phyloP scores from a whole-genome alignment of 37 sponge, comb jelly and placozoan species.

The Axinella damicornis region DNA sequence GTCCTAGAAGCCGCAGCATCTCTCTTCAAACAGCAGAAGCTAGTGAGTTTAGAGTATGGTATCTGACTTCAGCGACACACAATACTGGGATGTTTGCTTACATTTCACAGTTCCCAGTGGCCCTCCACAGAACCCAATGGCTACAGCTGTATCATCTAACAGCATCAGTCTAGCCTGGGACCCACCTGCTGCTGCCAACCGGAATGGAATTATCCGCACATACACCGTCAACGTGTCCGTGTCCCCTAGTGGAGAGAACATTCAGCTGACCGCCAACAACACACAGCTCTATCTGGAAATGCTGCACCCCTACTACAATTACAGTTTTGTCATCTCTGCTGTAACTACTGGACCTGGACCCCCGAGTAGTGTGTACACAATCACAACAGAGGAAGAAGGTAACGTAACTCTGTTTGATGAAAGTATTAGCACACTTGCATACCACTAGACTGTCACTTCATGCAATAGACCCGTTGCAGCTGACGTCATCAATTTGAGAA shows the following conservation, averaged over 20 bases:
- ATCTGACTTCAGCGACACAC: background rate
- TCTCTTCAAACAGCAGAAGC: slow-evolving; percentile 1
- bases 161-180: slow-evolving; percentile 1
- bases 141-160: background rate
- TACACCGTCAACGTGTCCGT: slow-evolving; percentile 10
- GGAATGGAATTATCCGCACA: slow-evolving; percentile 32
- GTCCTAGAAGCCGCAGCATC: background rate
- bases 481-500: too few species aligned
- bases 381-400: slow-evolving; percentile 19
- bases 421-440: too few species aligned
- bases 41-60: background rate
- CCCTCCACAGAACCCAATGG: background rate
- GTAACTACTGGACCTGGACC: slow-evolving; percentile 15
- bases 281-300: background rate
- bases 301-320: slow-evolving; percentile 10
- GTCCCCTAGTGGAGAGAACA: background rate
- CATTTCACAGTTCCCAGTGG: slow-evolving; percentile 6
- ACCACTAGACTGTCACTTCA: background rate
- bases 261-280: background rate
- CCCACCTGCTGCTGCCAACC: background rate
- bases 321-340: slow-evolving; percentile 12
- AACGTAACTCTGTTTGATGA: background rate
- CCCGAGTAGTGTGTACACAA: background rate
- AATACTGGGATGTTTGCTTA: background rate
- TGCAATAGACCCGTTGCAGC: too few species aligned